Evolutionary conservation across 1,140 invertebrate genomes (phyloP).

Genomic region (Aphis craccivora): DNA sequence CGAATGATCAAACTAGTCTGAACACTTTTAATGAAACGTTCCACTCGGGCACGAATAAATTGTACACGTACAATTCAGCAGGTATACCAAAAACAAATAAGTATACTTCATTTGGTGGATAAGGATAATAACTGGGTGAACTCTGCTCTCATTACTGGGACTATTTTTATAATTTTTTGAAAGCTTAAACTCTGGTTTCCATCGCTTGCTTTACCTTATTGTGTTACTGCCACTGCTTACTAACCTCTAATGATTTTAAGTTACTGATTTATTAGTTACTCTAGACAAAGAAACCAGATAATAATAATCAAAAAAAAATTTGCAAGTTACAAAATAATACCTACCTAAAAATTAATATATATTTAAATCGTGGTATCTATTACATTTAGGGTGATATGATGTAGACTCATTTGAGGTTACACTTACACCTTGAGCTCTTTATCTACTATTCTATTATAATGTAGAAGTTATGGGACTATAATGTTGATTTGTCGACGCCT

Average conservation of each 20-base stretch:
- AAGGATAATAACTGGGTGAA: not conserved
- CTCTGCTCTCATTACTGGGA: not conserved
- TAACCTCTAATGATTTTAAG: not conserved
- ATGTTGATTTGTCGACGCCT: no score
- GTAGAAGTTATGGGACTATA: not conserved
- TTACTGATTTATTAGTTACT: not conserved
- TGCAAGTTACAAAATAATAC: not conserved
- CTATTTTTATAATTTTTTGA: not conserved
- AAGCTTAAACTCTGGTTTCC: not conserved
- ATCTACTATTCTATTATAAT: not conserved
- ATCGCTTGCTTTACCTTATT: not conserved
- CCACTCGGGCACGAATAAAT: conserved; percentile 47
- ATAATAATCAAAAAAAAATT: not conserved
- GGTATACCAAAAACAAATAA: not conserved
- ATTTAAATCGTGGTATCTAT: not conserved
- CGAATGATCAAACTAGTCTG: conserved; percentile 32
- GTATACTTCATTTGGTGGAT: not conserved
- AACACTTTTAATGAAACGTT: conserved; percentile 54
- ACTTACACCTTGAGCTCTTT: not conserved
- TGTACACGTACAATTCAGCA: conserved; percentile 41
- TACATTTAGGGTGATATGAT: not conserved
- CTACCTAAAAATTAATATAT: not conserved
- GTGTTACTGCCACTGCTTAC: not conserved
- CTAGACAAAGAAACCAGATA: not conserved
- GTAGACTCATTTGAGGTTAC: not conserved